Evolutionary conservation across 2,113 vertebrate species (phyloP), one percentile per base, ranked within the genome.

Genomic region (Solenodon paradoxus): DNA sequence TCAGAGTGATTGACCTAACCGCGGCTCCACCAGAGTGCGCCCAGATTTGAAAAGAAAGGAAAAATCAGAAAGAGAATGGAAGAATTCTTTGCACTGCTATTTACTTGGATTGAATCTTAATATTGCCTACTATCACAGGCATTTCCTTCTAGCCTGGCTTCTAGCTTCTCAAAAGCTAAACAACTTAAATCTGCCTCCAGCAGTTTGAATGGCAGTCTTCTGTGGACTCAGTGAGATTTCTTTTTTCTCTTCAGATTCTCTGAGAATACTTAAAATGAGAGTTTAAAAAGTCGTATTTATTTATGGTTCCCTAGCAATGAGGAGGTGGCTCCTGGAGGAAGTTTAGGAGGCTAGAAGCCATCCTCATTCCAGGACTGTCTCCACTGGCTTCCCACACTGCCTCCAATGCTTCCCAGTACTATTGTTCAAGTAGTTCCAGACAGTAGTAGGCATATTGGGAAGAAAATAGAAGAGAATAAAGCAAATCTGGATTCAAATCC

Each of bases 251-350:
- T 30, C 42, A 72, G 42, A 45, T 75, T 74, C 84, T 82, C 81
- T 92, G 61, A 38, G 95, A 94, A 88, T 69, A 74, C 28, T 94
- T 83, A 57, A 96, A 90, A 71, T 32, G 53, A 75, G 71, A 95
- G 38, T 55, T 90, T 75, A 13, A 63, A 71, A 86, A 49, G 38
- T 88, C 55, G 2, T 22, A 82, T 93, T 75, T 88, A 22, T 68
- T 68, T 64, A 20, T 8, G 15, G 30, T 22, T 82, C 40, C 26
- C 61, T 85, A 32, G 71, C 92, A 59, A 38, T 32, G 51, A 77
- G 49, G 20, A 63, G n/a, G 75, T 10, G 12, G 32, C 28, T 57
- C 24, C 42, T 69, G 16, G 47, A 11, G 40, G 72, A 49, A 42
- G 28, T 47, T 57, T 9, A 49, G 45, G 72, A 84, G 22, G 30